Percentiles rank a stretch among this genome's conserved stretches.
Evolutionary conservation across 2,113 vertebrate species (phyloP).

Genomic region (Halcyon senegalensis): DNA sequence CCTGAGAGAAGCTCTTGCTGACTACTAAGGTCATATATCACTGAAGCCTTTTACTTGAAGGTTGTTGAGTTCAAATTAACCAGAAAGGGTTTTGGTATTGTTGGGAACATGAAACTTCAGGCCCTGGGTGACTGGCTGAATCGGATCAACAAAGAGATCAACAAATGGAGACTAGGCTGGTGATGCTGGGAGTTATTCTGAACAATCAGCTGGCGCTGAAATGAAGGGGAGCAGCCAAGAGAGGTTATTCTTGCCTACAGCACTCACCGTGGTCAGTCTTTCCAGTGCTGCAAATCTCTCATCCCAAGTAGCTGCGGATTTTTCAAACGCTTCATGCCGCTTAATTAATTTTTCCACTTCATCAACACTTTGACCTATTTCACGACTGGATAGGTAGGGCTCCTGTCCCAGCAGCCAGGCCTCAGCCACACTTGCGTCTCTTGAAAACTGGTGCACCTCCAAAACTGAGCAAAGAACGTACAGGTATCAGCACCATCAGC

Average conservation of each 20-base stretch:
- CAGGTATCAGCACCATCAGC: not conserved
- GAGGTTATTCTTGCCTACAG: not conserved
- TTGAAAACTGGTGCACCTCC: conserved; percentile 97
- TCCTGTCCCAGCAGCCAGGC: conserved; percentile 97
- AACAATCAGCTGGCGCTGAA: not conserved
- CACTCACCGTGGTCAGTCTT: conserved; percentile 90
- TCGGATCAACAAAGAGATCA: not conserved
- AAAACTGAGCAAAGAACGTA: conserved; percentile 79
- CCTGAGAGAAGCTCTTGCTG: not conserved
- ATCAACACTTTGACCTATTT: conserved; percentile 92
- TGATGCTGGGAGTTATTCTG: not conserved
- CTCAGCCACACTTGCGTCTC: conserved; percentile 94
- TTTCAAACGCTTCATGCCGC: conserved; percentile 95
- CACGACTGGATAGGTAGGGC: conserved; percentile 91
- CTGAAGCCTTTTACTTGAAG: not conserved
- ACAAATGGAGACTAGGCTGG: rapidly evolving
- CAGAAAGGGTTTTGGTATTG: not conserved
- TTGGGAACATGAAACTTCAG: not conserved
- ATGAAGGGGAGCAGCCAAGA: not conserved
- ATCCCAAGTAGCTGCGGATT: conserved; percentile 96
- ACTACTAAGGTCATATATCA: not conserved
- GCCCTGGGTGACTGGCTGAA: not conserved
- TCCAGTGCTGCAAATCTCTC: conserved; percentile 95
- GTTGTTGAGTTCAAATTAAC: not conserved
- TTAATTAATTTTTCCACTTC: conserved; percentile 98